phyloP scores from a whole-genome alignment of 1,140 invertebrate genomes.

The Tribolium castaneum region DNA sequence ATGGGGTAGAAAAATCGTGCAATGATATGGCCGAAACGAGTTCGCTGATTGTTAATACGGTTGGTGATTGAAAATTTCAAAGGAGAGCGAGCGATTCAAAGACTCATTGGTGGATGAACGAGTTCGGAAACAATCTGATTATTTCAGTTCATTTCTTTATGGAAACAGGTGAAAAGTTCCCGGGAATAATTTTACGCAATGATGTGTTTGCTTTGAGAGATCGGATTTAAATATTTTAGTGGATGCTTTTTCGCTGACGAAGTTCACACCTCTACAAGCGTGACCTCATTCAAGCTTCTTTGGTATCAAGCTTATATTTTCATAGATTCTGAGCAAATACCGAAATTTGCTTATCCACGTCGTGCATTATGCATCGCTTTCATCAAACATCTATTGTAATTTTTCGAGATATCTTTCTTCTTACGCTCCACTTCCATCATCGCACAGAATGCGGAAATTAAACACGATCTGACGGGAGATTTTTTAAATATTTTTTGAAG shows the following conservation, averaged over 20 bases:
- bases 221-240: conserved; percentile 33
- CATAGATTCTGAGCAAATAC: conserved; percentile 20
- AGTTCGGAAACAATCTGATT: conserved; percentile 19
- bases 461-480: conserved; percentile 12
- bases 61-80: background rate
- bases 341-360: conserved; percentile 15
- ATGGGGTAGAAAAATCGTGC: background rate
- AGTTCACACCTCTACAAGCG: conserved; percentile 13
- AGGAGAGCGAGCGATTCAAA: background rate
- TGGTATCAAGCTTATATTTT: conserved; percentile 26
- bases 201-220: conserved; percentile 34
- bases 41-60: background rate
- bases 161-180: conserved; percentile 31
- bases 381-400: conserved; percentile 18
- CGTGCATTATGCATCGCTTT: background rate
- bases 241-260: conserved; percentile 33
- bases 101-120: background rate
- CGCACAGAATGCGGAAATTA: conserved; percentile 19
- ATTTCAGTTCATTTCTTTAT: conserved; percentile 30
- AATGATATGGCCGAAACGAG: background rate
- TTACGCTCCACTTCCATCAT: conserved; percentile 18
- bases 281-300: conserved; percentile 19
- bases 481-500: background rate
- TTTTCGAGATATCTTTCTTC: conserved; percentile 12
- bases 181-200: conserved; percentile 27